A percentile compares a stretch with the other conserved stretches of the same genome.
Conservation (phyloP, 2,113 vertebrate genomes). For the Anhinga rufa region DNA sequence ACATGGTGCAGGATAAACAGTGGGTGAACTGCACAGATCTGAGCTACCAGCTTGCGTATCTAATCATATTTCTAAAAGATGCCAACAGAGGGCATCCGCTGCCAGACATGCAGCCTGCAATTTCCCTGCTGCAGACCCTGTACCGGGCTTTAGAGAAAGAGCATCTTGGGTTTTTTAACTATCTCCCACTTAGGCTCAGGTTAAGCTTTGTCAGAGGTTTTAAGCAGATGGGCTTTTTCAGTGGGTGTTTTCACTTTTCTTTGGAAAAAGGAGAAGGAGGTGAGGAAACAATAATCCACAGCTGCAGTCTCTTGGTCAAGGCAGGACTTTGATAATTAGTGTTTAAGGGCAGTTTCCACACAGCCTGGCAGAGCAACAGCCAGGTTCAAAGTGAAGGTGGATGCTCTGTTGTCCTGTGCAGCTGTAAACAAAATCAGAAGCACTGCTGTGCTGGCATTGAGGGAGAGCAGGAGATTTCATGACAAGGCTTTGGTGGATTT, state of each 20-base stretch:
- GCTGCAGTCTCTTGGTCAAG: background rate
- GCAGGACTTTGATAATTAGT: slow-evolving; percentile 6
- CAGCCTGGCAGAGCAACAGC: background rate
- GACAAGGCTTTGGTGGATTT: slow-evolving; percentile 11
- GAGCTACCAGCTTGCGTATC: background rate
- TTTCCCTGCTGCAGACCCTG: background rate
- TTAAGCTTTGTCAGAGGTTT: background rate
- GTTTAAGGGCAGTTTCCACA: background rate
- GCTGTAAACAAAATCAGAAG: slow-evolving; percentile 14
- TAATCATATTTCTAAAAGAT: slow-evolving; percentile 54
- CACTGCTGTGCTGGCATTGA: background rate
- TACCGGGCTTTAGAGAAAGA: background rate
- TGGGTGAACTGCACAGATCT: accelerated
- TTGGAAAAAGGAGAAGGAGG: background rate
- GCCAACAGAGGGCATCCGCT: slow-evolving; percentile 79
- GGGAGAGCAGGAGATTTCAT: background rate
- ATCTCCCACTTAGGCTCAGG: background rate
- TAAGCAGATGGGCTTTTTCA: background rate
- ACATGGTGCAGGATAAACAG: accelerated
- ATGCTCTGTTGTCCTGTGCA: background rate
- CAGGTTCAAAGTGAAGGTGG: background rate
- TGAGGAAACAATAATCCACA: background rate
- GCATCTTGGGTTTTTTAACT: background rate
- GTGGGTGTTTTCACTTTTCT: background rate
- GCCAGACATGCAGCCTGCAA: background rate